Evolutionary conservation across 2,888 invertebrate genomes (phyloP), one percentile per base, ranked within the genome.

Genomic region (Eumerus sabulonum): DNA sequence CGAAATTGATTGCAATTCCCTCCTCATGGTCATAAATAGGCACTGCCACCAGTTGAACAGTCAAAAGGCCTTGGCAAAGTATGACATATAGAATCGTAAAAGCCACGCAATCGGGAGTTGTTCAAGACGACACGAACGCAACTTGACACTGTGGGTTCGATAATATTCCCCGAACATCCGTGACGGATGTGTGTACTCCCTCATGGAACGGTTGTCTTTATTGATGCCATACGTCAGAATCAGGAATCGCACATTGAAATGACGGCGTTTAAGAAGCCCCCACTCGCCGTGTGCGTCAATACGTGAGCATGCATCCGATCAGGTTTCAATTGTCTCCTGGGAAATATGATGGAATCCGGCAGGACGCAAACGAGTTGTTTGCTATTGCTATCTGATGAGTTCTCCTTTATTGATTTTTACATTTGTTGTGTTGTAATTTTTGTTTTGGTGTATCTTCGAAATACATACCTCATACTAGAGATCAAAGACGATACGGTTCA

Each of bases 301-400:
- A n/a, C 12, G n/a, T 40, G 40, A 5, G 11, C 3, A 40, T 7
- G 40, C 7, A 54, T 40, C 13, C 54, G 62, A 70, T 54, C 70
- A 70, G 62, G 40, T 70, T 62, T 62, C 54, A 48, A 70, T 56
- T 47, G 62, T 18, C 62, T 35, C 35, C 17, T 40, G 62, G 42
- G 51, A 35, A 38, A 42, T 18, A n/a, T 14, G 13, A n/a, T n/a
- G n/a, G n/a, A n/a, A n/a, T 17, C 36, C 35, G 40, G 47, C 2
- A 27, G 27, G 7, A 27, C 7, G 7, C 3, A 27, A 7, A 27
- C 27, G 7, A 1, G 40, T 42, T 57, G 35, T 42, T 47, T 27
- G 67, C 47, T 50, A 50, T 62, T 62, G 67, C 47, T 50, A 50
- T 62, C 54, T 71, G 48, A 63, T 63, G 50, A 48, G 56, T 56